These are phyloP conservation scores for Eilema griseolum DNA, from an alignment of 2,888 invertebrate genomes.

Conservation along the genomic window DNA sequence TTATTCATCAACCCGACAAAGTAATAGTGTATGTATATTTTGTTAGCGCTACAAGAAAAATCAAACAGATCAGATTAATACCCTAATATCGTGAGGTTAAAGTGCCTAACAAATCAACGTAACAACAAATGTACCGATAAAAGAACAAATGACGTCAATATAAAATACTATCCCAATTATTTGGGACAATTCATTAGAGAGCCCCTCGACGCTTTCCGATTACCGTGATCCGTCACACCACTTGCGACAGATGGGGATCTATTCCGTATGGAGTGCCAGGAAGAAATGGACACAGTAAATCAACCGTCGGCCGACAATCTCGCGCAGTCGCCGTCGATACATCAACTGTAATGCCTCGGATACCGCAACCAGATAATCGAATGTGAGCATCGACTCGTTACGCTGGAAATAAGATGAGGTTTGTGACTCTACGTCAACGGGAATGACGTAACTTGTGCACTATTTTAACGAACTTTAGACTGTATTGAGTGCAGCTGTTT, in stretches of 20 bases:
- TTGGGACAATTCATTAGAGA: conserved; percentile 86
- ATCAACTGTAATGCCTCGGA: conserved; percentile 86
- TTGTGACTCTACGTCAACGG: conserved; percentile 63
- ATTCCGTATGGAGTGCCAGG: conserved; percentile 82
- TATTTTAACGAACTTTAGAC: conserved; percentile 58
- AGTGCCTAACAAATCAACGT: conserved; percentile 82
- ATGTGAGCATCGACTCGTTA: conserved; percentile 87
- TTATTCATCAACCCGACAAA: conserved; percentile 33
- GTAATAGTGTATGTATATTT: conserved; percentile 38
- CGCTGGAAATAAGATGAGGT: conserved; percentile 85
- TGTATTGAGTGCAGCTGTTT: conserved; percentile 55
- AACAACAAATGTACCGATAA: conserved; percentile 83
- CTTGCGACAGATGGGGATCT: conserved; percentile 80
- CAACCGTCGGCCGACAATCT: conserved; percentile 84
- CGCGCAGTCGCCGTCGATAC: conserved; percentile 84
- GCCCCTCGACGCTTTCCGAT: conserved; percentile 79
- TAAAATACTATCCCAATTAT: conserved; percentile 86
- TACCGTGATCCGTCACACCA: conserved; percentile 81
- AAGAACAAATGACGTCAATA: conserved; percentile 82
- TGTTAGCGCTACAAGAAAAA: conserved; percentile 49
- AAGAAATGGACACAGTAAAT: conserved; percentile 84
- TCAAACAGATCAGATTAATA: conserved; percentile 63
- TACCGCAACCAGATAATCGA: conserved; percentile 86
- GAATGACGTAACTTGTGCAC: conserved; percentile 65
- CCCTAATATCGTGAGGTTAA: conserved; percentile 72